Conservation (phyloP, 2,888 invertebrate genomes). For the Pilophorus perplexus region DNA sequence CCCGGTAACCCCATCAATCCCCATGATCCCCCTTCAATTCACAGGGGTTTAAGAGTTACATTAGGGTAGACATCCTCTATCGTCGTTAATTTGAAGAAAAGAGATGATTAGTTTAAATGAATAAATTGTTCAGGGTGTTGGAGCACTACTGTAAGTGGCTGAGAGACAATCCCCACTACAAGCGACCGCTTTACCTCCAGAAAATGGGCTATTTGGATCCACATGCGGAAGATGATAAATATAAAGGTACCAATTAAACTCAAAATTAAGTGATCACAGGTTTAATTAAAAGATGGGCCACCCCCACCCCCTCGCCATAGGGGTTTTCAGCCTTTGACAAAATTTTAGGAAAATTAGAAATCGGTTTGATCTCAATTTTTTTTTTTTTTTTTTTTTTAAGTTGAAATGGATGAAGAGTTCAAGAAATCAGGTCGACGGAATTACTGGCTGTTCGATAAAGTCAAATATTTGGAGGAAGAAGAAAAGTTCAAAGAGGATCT, state of each 20-base stretch:
- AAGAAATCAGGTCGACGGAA: conserved; percentile 10
- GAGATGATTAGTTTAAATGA: not conserved
- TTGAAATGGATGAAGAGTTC: conserved; percentile 9
- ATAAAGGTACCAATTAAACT: not conserved
- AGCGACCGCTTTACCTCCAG: conserved; percentile 31
- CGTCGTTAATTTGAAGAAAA: no score
- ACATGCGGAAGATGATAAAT: not conserved
- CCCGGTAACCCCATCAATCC: no score
- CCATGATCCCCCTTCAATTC: no score
- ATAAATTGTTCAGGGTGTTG: conserved; percentile 31
- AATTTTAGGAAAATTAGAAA: not conserved
- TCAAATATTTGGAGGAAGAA: conserved; percentile 19
- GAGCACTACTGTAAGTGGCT: conserved; percentile 39
- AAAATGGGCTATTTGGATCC: conserved; percentile 33
- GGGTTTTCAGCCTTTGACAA: no score
- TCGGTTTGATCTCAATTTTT: not conserved
- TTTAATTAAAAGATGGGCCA: no score
- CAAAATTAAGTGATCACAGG: no score
- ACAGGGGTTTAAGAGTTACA: no score
- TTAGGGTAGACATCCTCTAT: no score
- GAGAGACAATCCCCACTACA: conserved; percentile 25
- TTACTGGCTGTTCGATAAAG: conserved; percentile 22
- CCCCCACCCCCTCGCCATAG: no score
- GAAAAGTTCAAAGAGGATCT: conserved; percentile 21
- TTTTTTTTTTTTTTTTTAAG: not conserved